phyloP scores from a whole-genome alignment of 2,113 vertebrate genomes.

The Sterrhoptilus dennistouni region DNA sequence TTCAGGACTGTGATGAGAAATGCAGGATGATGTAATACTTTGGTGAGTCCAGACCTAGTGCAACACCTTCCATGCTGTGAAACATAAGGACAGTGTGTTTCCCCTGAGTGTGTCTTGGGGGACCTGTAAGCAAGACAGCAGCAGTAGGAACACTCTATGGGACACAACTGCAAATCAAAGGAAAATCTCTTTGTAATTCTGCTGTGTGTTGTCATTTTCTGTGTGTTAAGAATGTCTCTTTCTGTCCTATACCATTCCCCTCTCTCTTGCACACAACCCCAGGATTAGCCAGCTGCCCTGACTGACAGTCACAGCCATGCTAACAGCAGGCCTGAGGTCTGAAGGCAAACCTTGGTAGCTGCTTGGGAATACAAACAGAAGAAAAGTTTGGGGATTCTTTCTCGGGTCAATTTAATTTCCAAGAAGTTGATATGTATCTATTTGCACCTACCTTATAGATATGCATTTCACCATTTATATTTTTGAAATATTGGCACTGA shows the following conservation, averaged over 20 bases:
- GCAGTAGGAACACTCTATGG: rapidly evolving
- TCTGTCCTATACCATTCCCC: background rate
- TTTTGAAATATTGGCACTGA: background rate
- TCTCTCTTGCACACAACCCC: background rate
- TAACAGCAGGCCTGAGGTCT: background rate
- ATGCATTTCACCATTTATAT: background rate
- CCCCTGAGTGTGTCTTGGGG: rapidly evolving
- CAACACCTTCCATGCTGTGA: background rate
- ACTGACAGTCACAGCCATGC: background rate
- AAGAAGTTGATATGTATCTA: background rate
- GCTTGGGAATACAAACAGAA: background rate
- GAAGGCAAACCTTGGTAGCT: background rate
- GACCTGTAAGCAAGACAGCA: background rate
- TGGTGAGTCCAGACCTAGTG: background rate
- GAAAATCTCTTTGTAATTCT: background rate
- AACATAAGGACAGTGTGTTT: background rate
- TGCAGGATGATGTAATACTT: background rate
- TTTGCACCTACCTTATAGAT: background rate
- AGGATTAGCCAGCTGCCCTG: background rate
- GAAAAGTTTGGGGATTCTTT: background rate
- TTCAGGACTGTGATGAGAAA: background rate
- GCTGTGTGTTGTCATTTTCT: background rate
- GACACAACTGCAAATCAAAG: background rate
- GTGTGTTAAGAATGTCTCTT: background rate
- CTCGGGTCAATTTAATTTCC: background rate